Conservation (phyloP, 2,888 invertebrate species). For the Falcaria lacertinaria region DNA sequence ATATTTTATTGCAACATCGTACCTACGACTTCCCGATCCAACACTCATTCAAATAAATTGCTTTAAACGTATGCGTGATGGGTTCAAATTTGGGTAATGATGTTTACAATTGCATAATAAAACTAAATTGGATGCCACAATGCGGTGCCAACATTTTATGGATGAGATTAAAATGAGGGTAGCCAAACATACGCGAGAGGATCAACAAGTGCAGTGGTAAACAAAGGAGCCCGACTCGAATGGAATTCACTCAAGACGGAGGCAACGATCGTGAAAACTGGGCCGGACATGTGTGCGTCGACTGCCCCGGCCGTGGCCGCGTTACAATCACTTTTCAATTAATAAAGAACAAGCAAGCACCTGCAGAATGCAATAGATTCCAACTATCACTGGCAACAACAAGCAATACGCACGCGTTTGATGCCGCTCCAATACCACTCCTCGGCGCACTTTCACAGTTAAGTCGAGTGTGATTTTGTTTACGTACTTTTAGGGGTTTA, state of each 20-base stretch:
- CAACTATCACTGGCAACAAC: conserved; percentile 41
- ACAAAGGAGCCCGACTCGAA: conserved; percentile 61
- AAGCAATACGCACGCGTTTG: conserved; percentile 49
- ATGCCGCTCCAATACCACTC: conserved; percentile 48
- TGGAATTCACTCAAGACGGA: conserved; percentile 58
- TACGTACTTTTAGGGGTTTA: conserved; percentile 56
- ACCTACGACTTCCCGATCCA: neutral
- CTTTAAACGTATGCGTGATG: neutral
- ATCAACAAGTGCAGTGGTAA: conserved; percentile 63
- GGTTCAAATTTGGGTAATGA: neutral
- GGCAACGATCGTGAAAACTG: conserved; percentile 71
- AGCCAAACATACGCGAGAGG: conserved; percentile 21
- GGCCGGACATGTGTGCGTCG: conserved; percentile 77
- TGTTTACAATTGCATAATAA: conserved; percentile 2
- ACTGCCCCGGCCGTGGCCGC: conserved; percentile 76
- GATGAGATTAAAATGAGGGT: conserved; percentile 11
- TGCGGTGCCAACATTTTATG: conserved; percentile 24
- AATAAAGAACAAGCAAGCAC: conserved; percentile 72
- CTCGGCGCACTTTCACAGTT: conserved; percentile 49
- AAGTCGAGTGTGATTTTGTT: conserved; percentile 51
- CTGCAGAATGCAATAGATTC: conserved; percentile 72
- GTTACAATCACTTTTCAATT: conserved; percentile 79
- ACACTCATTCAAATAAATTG: neutral
- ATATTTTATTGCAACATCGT: neutral
- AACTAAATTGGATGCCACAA: neutral